A percentile compares a stretch with the other conserved stretches of the same genome.
These are phyloP conservation scores for Heliconius nattereri DNA, from an alignment of 1,140 invertebrate species.

Conservation along the genomic window DNA sequence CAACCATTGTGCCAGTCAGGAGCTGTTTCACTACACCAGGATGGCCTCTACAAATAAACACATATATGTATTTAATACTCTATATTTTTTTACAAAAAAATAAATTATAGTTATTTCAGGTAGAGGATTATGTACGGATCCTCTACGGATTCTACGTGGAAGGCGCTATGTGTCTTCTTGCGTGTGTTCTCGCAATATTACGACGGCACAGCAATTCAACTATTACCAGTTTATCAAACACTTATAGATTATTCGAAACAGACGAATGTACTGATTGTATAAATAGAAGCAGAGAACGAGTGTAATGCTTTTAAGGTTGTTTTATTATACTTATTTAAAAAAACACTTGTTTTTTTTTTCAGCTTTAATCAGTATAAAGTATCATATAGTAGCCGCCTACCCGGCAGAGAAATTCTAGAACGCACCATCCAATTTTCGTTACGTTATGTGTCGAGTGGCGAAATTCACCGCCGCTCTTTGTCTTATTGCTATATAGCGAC, in stretches of 20 bases:
- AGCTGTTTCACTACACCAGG: too few species aligned
- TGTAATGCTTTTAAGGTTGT: neutral
- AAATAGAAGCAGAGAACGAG: conserved; percentile 19
- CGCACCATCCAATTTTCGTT: too few species aligned
- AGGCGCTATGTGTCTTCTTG: conserved; percentile 84
- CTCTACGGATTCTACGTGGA: conserved; percentile 86
- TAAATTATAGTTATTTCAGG: conserved; percentile 48
- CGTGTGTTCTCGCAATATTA: conserved; percentile 82
- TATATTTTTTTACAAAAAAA: neutral
- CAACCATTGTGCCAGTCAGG: too few species aligned
- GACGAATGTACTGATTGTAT: conserved; percentile 42
- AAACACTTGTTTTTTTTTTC: too few species aligned
- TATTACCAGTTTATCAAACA: conserved; percentile 43
- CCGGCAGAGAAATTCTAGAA: too few species aligned
- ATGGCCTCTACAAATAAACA: too few species aligned
- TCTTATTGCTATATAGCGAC: too few species aligned
- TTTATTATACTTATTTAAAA: too few species aligned
- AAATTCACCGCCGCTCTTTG: too few species aligned
- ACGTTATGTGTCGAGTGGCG: too few species aligned
- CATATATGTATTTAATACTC: neutral
- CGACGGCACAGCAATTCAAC: conserved; percentile 58
- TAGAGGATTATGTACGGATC: conserved; percentile 82
- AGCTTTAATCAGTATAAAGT: too few species aligned
- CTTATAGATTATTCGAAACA: conserved; percentile 55
- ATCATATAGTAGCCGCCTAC: too few species aligned